Base-by-base conservation (phyloP, 2,113 vertebrate genomes). In the Bubo scandiacus region DNA sequence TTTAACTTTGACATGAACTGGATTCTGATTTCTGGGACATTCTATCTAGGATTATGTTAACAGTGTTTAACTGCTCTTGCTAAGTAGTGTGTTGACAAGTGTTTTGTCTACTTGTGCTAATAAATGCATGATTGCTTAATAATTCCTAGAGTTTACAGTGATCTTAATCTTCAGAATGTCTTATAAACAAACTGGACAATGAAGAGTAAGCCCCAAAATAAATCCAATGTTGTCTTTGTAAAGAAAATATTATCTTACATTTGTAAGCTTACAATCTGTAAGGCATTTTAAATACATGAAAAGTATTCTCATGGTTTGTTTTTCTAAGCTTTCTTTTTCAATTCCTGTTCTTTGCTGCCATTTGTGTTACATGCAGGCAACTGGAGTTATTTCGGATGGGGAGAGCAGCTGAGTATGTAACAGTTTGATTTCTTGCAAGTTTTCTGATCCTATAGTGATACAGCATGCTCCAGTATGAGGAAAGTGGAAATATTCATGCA, bases 301-400 rank as follows among this genome's bases (percentile, higher is more conserved):
- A 96, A 92, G 38, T 92, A 42, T 92, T 71, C 45, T 96, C 92
- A 86, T 94, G 75, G 85, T 92, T 98, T 62, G 68, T 74, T 88
- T 54, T 96, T 95, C 96, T 98, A 98, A 98, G 90, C 42, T 94
- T 95, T 97, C 89, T 97, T 97, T 96, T 97, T 85, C 97, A 90
- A 94, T 88, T 97, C 94, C 95, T 97, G 29, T 98, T 97, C 90
- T 97, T 98, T 98, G 97, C 91, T 98, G 97, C 98, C 97, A 73
- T 98, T 98, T 99, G 97, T 97, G 96, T 97, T 98, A 98, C 98
- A 97, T 98, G 97, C 99, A 99, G 99, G 99, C 99, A 99, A 98
- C 98, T 99, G 98, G 98, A 98, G 97, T 97, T 99, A 99, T 99
- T 99, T 99, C 98, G 99, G 99, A 99, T 99, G 99, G 99, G 98